Evolutionary conservation across 2,888 invertebrate species (phyloP).

Genomic region (Plutella xylostella): DNA sequence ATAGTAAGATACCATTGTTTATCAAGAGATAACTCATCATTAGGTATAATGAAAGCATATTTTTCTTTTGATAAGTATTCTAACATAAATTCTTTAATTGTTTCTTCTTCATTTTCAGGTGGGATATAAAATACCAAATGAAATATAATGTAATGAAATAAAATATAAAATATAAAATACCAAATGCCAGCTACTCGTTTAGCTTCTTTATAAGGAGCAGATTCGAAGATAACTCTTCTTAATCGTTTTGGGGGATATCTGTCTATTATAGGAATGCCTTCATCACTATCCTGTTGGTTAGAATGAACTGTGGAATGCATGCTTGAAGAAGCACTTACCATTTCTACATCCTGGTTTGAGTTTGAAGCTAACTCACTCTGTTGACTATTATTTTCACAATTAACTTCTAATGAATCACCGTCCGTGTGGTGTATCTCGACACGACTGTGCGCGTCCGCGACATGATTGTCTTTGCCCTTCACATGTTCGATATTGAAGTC

Average conservation of each 20-base stretch:
- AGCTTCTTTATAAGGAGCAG: constrained; percentile 10
- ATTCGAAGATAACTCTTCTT: constrained; percentile 9
- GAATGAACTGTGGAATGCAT: background rate
- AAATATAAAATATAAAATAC: constrained; percentile 9
- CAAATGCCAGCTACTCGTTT: constrained; percentile 2
- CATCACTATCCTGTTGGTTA: constrained; percentile 3
- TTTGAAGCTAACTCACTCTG: background rate
- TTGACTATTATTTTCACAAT: background rate
- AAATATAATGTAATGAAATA: constrained; percentile 9
- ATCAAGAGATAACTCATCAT: constrained; percentile 15
- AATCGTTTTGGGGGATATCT: constrained; percentile 11
- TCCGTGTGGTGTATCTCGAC: background rate
- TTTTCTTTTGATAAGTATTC: constrained; percentile 9
- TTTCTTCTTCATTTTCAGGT: constrained; percentile 6
- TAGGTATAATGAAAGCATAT: constrained; percentile 13
- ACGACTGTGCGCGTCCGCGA: constrained; percentile 17
- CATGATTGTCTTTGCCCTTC: constrained; percentile 15
- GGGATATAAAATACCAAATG: constrained; percentile 8
- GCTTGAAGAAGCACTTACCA: background rate
- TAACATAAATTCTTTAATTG: constrained; percentile 12
- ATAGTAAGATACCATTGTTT: constrained; percentile 17
- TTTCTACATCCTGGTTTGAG: background rate
- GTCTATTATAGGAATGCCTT: constrained; percentile 9
- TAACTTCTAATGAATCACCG: too few relatives aligned
- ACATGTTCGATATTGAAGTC: constrained; percentile 17